Evolutionary conservation across 2,797 vertebrate genomes (phyloP).

Genomic region (Mycteria americana): DNA sequence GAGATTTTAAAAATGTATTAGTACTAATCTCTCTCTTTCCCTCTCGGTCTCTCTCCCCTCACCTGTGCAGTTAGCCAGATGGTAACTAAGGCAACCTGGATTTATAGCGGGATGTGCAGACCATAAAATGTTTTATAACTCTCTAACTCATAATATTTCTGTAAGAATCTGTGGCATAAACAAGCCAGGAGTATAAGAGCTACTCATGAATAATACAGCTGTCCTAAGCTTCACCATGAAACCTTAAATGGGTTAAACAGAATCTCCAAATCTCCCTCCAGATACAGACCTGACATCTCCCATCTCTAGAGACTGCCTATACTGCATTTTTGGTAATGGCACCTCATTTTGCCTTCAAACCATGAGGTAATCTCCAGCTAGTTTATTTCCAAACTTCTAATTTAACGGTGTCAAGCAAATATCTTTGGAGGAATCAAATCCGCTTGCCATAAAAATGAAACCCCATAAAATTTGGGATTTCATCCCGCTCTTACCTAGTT

Average conservation of each 20-base stretch:
- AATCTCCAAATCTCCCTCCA: background rate
- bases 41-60: background rate
- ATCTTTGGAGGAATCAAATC: background rate
- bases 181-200: background rate
- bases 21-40: background rate
- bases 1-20: background rate
- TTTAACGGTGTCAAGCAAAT: background rate
- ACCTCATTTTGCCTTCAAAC: background rate
- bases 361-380: background rate
- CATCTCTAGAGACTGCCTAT: background rate
- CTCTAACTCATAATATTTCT: background rate
- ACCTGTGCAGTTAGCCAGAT: constrained; percentile 41
- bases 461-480: background rate
- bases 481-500: background rate
- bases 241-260: background rate
- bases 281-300: background rate
- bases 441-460: background rate
- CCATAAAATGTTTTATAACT: background rate
- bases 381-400: background rate
- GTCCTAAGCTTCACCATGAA: background rate
- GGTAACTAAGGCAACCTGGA: constrained; percentile 50
- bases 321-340: background rate
- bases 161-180: background rate
- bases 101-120: background rate
- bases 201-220: background rate